A percentile compares a stretch with the other conserved stretches of the same genome.
Conservation (phyloP, 2,113 vertebrate genomes). For the Osmerus mordax region DNA sequence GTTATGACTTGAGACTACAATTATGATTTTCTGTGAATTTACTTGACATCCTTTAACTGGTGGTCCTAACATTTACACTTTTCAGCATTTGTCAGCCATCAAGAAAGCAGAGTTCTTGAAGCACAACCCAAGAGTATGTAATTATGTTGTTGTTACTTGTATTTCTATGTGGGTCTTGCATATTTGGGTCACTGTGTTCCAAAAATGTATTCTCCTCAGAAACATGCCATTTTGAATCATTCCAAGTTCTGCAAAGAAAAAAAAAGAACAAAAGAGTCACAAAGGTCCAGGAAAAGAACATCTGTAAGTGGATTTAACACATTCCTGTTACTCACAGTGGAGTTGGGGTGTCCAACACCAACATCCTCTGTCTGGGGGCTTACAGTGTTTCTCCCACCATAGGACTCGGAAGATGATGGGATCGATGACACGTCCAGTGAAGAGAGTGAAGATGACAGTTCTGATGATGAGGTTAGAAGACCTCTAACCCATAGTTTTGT, state of each 20-base stretch:
- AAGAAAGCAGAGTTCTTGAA: slow-evolving; percentile 8
- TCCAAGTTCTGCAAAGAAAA: not conserved
- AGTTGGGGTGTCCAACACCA: not conserved
- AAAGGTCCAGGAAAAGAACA: not conserved
- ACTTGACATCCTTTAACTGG: not conserved
- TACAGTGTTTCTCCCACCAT: not conserved
- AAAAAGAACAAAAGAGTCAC: not conserved
- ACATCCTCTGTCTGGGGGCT: not conserved
- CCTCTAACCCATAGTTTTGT: not conserved
- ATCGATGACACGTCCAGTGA: slow-evolving; percentile 30
- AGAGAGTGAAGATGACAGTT: not conserved
- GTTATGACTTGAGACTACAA: not conserved
- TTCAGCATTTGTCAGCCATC: slow-evolving; percentile 26
- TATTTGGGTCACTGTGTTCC: too few relatives aligned
- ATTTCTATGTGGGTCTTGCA: not conserved
- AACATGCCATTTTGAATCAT: not conserved
- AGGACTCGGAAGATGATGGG: slow-evolving; percentile 65
- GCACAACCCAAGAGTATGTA: slow-evolving; percentile 25
- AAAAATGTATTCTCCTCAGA: not conserved
- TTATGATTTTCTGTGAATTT: not conserved
- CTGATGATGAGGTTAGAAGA: slow-evolving; percentile 27
- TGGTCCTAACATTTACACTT: not conserved
- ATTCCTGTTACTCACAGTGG: not conserved
- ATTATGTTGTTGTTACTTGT: not conserved
- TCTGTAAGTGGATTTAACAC: slow-evolving; percentile 47